A percentile compares a stretch with the other conserved stretches of the same genome.
These are phyloP conservation scores for Pseudochirops corinnae DNA, from an alignment of 2,797 vertebrate species.

Conservation along the genomic window DNA sequence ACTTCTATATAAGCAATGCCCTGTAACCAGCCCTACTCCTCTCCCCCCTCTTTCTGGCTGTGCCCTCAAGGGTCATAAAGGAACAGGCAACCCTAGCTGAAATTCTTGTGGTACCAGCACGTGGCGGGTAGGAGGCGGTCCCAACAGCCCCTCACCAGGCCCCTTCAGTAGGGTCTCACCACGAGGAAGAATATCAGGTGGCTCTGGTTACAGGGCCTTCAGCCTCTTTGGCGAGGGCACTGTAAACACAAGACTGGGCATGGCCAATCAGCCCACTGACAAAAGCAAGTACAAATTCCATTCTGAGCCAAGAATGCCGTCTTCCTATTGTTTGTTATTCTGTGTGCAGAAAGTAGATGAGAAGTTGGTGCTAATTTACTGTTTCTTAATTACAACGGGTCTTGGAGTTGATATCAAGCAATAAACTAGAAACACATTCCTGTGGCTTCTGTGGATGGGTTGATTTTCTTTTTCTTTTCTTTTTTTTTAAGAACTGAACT, in stretches of 20 bases:
- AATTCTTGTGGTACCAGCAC: neutral
- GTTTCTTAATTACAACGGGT: conserved; percentile 64
- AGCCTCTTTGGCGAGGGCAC: neutral
- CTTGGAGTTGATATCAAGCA: conserved; percentile 8
- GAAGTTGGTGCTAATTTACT: conserved; percentile 51
- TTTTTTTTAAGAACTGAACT: neutral
- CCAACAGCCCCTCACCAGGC: neutral
- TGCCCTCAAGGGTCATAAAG: rapidly evolving
- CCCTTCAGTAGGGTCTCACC: neutral
- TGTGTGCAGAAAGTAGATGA: rapidly evolving
- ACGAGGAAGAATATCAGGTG: neutral
- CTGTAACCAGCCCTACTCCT: neutral
- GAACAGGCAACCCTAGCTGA: neutral
- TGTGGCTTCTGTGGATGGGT: conserved; percentile 47
- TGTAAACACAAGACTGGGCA: neutral
- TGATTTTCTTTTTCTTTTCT: conserved; percentile 60
- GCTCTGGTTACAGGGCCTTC: neutral
- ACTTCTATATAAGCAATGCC: rapidly evolving
- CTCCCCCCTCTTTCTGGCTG: neutral
- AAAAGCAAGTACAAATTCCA: conserved; percentile 42
- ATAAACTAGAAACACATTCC: conserved; percentile 66
- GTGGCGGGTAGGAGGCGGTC: neutral
- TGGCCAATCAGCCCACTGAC: rapidly evolving
- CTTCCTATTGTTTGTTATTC: conserved; percentile 51
- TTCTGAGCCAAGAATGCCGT: conserved; percentile 13